Percentiles rank a stretch among this genome's conserved stretches.
Conservation (phyloP, 2,113 vertebrate genomes). For the Trematocara unimaculatum region DNA sequence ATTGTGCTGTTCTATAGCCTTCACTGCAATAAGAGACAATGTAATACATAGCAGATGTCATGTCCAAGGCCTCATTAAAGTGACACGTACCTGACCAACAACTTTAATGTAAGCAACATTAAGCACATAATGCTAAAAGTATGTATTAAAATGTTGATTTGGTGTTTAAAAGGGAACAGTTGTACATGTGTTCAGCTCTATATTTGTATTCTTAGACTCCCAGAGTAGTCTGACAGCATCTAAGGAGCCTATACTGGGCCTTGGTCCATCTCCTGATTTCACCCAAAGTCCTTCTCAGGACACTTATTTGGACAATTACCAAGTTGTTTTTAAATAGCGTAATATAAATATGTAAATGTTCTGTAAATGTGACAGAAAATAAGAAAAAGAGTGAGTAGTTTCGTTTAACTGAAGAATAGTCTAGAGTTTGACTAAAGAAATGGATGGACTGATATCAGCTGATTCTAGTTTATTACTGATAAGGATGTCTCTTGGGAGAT, state of each 20-base stretch:
- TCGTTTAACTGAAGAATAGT: neutral
- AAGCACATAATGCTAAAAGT: neutral
- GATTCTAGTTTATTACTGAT: neutral
- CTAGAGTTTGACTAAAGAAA: neutral
- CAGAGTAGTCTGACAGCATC: neutral
- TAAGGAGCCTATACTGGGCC: neutral
- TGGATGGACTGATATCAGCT: neutral
- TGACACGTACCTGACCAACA: neutral
- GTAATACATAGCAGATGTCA: neutral
- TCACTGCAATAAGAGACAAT: rapidly evolving
- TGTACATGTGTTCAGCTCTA: too few relatives aligned
- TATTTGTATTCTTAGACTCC: neutral
- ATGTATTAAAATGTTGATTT: neutral
- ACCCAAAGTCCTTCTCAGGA: neutral
- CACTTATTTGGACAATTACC: neutral
- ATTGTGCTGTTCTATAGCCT: neutral
- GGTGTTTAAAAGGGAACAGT: neutral
- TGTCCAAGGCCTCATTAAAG: neutral
- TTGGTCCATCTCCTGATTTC: neutral
- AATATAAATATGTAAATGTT: neutral
- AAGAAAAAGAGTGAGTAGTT: neutral
- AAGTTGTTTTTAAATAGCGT: neutral
- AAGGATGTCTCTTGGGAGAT: neutral
- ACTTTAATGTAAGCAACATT: neutral
- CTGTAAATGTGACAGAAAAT: neutral